A percentile compares a stretch with the other conserved stretches of the same genome.
These are phyloP conservation scores for Neotoma lepida DNA, from an alignment of 2,113 vertebrate species.

Conservation along the genomic window DNA sequence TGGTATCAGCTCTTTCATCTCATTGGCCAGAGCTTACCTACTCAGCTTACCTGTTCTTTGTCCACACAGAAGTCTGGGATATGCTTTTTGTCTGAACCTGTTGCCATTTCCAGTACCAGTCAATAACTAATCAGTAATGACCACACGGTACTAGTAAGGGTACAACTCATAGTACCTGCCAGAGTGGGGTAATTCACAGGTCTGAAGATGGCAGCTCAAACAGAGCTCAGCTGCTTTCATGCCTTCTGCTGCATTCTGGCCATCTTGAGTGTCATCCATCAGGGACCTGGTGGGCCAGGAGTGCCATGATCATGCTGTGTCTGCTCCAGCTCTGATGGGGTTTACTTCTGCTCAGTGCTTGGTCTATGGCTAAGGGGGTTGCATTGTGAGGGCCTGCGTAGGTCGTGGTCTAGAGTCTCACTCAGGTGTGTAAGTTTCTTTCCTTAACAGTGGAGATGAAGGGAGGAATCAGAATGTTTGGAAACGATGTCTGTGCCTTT, in stretches of 20 bases:
- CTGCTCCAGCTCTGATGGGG: neutral
- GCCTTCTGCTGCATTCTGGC: neutral
- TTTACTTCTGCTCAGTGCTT: neutral
- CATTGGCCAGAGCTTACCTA: neutral
- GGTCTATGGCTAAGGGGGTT: neutral
- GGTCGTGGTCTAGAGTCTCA: neutral
- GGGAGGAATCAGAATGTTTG: neutral
- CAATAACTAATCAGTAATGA: neutral
- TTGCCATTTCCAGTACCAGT: neutral
- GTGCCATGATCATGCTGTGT: neutral
- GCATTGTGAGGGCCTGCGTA: neutral
- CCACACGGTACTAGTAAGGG: neutral
- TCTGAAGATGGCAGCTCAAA: neutral
- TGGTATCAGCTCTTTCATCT: neutral
- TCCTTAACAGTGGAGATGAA: neutral
- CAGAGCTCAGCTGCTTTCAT: neutral
- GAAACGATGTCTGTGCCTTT: neutral
- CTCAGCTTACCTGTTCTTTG: neutral
- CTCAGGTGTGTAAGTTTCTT: neutral
- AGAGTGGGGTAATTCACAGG: neutral
- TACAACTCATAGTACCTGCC: neutral
- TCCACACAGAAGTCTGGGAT: neutral
- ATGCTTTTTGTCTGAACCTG: neutral
- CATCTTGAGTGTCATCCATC: neutral
- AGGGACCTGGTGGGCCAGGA: neutral